A percentile compares a stretch with the other conserved stretches of the same genome.
Conservation (phyloP, 2,888 invertebrate genomes). For the Gymnosoma rotundatum region DNA sequence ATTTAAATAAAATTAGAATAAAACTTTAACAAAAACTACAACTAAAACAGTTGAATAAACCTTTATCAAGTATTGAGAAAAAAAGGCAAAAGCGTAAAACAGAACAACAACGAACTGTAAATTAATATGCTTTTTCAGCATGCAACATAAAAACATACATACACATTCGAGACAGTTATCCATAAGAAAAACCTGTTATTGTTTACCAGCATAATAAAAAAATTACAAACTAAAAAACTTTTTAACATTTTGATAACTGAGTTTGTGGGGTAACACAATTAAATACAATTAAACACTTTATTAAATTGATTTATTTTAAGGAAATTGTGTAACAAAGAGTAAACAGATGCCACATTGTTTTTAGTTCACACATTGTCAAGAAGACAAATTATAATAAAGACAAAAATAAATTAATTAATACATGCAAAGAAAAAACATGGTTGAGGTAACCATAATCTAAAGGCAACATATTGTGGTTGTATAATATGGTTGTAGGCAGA, state of each 20-base stretch:
- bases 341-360: not conserved
- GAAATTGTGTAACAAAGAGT: conserved; percentile 55
- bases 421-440: no score
- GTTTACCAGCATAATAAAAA: not conserved
- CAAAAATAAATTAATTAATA: not conserved
- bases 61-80: conserved; percentile 7
- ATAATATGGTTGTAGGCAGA: no score
- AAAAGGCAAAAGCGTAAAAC: conserved; percentile 11
- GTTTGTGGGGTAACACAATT: conserved; percentile 45
- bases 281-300: conserved; percentile 16
- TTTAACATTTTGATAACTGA: conserved; percentile 13
- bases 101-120: conserved; percentile 23
- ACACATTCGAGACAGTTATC: not conserved
- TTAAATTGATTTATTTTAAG: conserved; percentile 13
- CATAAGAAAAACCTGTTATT: conserved; percentile 23
- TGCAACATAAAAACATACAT: conserved; percentile 18
- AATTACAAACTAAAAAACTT: not conserved
- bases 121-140: conserved; percentile 19
- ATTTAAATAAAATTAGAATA: conserved; percentile 33
- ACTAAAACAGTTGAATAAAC: conserved; percentile 60
- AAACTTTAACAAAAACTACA: conserved; percentile 10
- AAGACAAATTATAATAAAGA: not conserved
- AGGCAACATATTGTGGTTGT: no score
- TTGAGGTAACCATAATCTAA: no score
- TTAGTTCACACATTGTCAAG: conserved; percentile 17